Evolutionary conservation across 2,888 invertebrate species (phyloP), one percentile per base, ranked within the genome.

Genomic region (Lymantria dispar): DNA sequence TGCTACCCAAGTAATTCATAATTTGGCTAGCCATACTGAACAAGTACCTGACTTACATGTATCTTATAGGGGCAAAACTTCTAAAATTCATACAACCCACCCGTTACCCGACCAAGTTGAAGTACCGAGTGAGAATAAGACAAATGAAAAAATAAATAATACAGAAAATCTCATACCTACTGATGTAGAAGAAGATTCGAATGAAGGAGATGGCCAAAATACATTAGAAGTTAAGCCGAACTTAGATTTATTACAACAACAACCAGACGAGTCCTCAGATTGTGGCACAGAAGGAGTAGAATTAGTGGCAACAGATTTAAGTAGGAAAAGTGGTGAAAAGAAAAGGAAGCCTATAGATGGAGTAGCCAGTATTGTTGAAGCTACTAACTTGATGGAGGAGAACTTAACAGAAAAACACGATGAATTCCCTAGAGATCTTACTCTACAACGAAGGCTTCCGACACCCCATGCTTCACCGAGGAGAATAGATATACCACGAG

Each of bases 341-440:
- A 83, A 71, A 45, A 36, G 13, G 1, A 52, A 52, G 43, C n/a
- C 11, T 12, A 43, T 29, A 46, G 33, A 13, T 1, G 40, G 30
- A 31, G 56, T 71, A 10, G 71, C 74, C 7, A 76, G 68, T 45
- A 71, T 69, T 33, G 73, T 76, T 30, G 80, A 79, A 52, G 78
- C 74, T 7, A 74, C 76, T 13, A 74, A 83, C 51, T 55, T 70
- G 12, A 68, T 74, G 22, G 86, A 80, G 64, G 85, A 87, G 50
- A 82, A 75, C 54, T 50, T 82, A 52, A 80, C 86, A 3, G 91
- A 91, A 38, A 89, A 86, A 57, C 85, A 81, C 52, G 93, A 94
- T 51, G 93, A 94, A 57, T 86, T 92, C 52, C 93, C 94, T 51
- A 93, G 90, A 77, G 94, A 94, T 72, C 79, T 94, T 49, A 93